Evolutionary conservation across 2,113 vertebrate species (phyloP).

Genomic region (Dromas ardeola): DNA sequence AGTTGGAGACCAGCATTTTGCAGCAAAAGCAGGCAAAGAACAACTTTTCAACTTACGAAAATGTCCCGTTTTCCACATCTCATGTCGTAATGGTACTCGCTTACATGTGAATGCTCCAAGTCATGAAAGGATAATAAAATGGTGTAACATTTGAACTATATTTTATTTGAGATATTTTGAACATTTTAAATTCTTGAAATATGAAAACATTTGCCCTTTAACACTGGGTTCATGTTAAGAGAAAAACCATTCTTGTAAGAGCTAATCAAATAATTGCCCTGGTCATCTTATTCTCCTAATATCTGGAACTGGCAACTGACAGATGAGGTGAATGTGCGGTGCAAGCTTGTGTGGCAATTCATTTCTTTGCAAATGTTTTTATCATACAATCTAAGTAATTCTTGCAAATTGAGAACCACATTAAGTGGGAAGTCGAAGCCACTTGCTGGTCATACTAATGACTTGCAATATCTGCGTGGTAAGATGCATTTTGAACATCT

Average conservation of each 20-base stretch:
- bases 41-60: neutral
- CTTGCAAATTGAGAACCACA: neutral
- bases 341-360: neutral
- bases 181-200: neutral
- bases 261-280: neutral
- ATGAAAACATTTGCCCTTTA: neutral
- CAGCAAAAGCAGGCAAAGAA: neutral
- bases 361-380: neutral
- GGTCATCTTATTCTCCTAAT: neutral
- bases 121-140: neutral
- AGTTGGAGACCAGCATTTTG: neutral
- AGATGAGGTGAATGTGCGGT: fast-evolving
- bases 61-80: neutral
- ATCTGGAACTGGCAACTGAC: neutral
- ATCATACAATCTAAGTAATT: neutral
- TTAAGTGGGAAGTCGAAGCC: neutral
- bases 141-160: neutral
- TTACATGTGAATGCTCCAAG: neutral
- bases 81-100: neutral
- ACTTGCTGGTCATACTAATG: neutral
- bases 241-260: neutral
- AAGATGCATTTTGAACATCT: neutral
- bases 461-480: neutral
- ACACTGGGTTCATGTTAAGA: neutral
- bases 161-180: neutral